These are phyloP conservation scores for Eucera pruinosa DNA, from an alignment of 2,888 invertebrate species.

Conservation along the genomic window DNA sequence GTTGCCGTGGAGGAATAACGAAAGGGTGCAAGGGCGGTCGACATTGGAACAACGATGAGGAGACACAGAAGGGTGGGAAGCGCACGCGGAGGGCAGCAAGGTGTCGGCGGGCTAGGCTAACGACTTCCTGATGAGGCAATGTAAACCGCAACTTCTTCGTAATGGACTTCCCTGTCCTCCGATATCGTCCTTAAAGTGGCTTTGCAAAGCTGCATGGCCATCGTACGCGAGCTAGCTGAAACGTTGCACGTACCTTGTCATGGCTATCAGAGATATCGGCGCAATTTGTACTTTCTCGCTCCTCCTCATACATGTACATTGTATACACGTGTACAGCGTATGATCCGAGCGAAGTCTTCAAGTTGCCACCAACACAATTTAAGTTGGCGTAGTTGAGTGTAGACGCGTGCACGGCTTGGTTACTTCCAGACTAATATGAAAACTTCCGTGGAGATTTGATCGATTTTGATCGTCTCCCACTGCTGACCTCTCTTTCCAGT, in stretches of 20 bases:
- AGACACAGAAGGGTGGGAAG: neutral
- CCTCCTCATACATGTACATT: neutral
- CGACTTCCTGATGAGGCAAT: conserved; percentile 83
- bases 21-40: conserved; percentile 53
- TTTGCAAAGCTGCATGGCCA: conserved; percentile 58
- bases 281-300: conserved; percentile 59
- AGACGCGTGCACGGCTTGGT: neutral
- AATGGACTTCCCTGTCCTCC: conserved; percentile 76
- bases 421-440: neutral
- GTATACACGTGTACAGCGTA: too few species aligned
- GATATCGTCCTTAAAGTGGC: conserved; percentile 71
- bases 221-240: conserved; percentile 39
- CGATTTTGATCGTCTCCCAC: neutral
- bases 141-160: conserved; percentile 78
- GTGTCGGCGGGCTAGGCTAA: conserved; percentile 77
- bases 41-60: conserved; percentile 12
- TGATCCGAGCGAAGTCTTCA: neutral
- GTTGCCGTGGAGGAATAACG: conserved; percentile 38
- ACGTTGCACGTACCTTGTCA: conserved; percentile 54
- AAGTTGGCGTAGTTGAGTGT: neutral
- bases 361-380: neutral
- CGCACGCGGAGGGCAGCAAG: conserved; percentile 50
- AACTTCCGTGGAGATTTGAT: neutral
- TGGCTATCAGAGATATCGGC: conserved; percentile 68
- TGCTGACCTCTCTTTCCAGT: neutral